These are phyloP conservation scores for Zaprionus ghesquierei DNA, from an alignment of 1,140 invertebrate genomes.

Conservation along the genomic window DNA sequence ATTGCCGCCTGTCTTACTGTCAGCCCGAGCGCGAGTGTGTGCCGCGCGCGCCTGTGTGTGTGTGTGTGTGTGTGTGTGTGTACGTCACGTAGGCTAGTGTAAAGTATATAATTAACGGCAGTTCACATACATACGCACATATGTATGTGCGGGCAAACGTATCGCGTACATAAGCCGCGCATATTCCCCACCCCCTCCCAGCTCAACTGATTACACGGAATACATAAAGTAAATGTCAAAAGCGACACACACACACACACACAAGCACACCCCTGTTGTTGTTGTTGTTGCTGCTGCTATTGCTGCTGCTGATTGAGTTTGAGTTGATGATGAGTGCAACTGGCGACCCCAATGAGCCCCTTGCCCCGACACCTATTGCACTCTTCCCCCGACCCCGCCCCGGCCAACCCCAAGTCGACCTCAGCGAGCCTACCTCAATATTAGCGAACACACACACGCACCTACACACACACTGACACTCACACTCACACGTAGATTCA, in stretches of 20 bases:
- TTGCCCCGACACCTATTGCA: background rate
- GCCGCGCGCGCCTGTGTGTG: background rate
- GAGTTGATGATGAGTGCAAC: conserved; percentile 74
- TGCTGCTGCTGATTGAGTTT: conserved; percentile 71
- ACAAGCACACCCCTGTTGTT: conserved; percentile 17
- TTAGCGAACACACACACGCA: conserved; percentile 49
- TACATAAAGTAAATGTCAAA: conserved; percentile 80
- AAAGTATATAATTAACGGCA: conserved; percentile 76
- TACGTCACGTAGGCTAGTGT: conserved; percentile 53
- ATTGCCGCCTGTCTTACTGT: conserved; percentile 60
- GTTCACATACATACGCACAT: conserved; percentile 43
- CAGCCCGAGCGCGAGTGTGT: background rate
- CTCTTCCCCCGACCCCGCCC: background rate
- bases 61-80: conserved; percentile 23
- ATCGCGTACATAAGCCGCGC: conserved; percentile 57
- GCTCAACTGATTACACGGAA: conserved; percentile 65
- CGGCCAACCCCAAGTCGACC: conserved; percentile 1
- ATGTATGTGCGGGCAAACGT: conserved; percentile 36
- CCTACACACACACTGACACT: conserved; percentile 24
- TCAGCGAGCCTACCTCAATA: conserved; percentile 69
- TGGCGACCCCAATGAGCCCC: conserved; percentile 48
- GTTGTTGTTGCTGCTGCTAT: conserved; percentile 30
- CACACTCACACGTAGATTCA: conserved; percentile 21
- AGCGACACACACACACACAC: conserved; percentile 61
- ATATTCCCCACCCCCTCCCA: conserved; percentile 9